Evolutionary conservation across 1,140 invertebrate genomes (phyloP).

Genomic region (Calliopsis andreniformis): DNA sequence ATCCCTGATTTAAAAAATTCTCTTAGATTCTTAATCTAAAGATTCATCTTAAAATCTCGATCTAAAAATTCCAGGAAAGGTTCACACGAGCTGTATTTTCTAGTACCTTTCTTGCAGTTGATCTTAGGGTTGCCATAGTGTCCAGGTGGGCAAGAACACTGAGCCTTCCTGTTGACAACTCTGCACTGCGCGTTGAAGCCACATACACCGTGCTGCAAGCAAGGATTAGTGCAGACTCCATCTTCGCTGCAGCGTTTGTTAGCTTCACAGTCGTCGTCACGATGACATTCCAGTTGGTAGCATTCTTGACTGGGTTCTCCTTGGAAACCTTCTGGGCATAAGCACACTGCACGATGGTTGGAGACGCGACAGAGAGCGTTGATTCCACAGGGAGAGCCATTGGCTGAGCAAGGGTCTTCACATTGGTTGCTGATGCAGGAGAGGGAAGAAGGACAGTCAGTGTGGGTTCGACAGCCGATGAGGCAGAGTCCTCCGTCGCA

Average conservation of each 20-base stretch:
- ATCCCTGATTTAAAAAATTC: neutral
- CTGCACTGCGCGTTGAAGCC: slow-evolving; percentile 93
- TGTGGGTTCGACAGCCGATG: slow-evolving; percentile 88
- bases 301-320: slow-evolving; percentile 90
- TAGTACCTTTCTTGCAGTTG: slow-evolving; percentile 86
- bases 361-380: slow-evolving; percentile 89
- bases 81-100: no score
- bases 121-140: slow-evolving; percentile 91
- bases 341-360: slow-evolving; percentile 90
- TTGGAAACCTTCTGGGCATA: slow-evolving; percentile 91
- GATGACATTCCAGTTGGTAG: slow-evolving; percentile 88
- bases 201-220: slow-evolving; percentile 88
- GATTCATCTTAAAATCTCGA: no score
- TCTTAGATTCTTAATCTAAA: no score
- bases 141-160: slow-evolving; percentile 92
- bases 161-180: slow-evolving; percentile 87
- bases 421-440: slow-evolving; percentile 90
- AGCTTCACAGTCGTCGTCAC: slow-evolving; percentile 89
- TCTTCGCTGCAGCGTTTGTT: slow-evolving; percentile 89
- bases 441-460: slow-evolving; percentile 90
- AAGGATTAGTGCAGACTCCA: slow-evolving; percentile 91
- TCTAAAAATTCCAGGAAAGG: no score
- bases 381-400: slow-evolving; percentile 86
- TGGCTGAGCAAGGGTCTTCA: slow-evolving; percentile 87
- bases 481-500: slow-evolving; percentile 85